Percentiles rank a stretch among this genome's conserved stretches.
phyloP scores from a whole-genome alignment of 2,888 invertebrate genomes.

The Cerastis leucographa region DNA sequence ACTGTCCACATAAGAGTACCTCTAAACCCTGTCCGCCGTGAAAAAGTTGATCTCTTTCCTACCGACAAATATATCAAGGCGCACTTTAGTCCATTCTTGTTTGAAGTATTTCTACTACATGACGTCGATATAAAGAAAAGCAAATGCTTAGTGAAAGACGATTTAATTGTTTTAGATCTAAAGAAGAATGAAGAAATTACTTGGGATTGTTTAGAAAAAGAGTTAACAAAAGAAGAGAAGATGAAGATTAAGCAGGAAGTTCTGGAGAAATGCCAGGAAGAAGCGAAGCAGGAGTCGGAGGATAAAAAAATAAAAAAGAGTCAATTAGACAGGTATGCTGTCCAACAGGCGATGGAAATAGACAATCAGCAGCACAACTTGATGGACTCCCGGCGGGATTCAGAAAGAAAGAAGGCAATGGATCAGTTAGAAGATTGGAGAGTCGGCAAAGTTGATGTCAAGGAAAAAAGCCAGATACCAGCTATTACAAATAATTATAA shows the following conservation, averaged over 20 bases:
- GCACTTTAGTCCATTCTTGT: conserved; percentile 93
- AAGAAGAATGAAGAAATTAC: conserved; percentile 89
- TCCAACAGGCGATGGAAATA: conserved; percentile 88
- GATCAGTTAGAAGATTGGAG: conserved; percentile 92
- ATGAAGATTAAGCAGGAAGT: conserved; percentile 90
- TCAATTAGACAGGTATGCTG: conserved; percentile 90
- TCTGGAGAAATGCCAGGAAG: conserved; percentile 89
- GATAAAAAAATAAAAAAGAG: conserved; percentile 88
- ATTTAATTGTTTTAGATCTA: conserved; percentile 92
- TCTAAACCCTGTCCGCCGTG: conserved; percentile 91
- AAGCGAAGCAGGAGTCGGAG: conserved; percentile 89
- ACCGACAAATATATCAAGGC: conserved; percentile 93
- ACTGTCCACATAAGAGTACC: conserved; percentile 92
- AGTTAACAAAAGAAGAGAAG: conserved; percentile 90
- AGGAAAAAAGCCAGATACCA: conserved; percentile 1
- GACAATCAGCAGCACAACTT: conserved; percentile 88
- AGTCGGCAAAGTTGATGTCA: conserved; percentile 59
- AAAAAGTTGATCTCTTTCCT: conserved; percentile 93
- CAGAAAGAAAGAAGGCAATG: conserved; percentile 92
- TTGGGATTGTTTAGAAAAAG: conserved; percentile 91
- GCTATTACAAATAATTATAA: conserved; percentile 1
- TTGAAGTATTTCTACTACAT: conserved; percentile 93
- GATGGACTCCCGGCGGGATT: conserved; percentile 92
- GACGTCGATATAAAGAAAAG: conserved; percentile 92
- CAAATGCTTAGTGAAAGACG: conserved; percentile 92